Evolutionary conservation across 2,113 vertebrate species (phyloP), one percentile per base, ranked within the genome.

Genomic region (Gadus macrocephalus): DNA sequence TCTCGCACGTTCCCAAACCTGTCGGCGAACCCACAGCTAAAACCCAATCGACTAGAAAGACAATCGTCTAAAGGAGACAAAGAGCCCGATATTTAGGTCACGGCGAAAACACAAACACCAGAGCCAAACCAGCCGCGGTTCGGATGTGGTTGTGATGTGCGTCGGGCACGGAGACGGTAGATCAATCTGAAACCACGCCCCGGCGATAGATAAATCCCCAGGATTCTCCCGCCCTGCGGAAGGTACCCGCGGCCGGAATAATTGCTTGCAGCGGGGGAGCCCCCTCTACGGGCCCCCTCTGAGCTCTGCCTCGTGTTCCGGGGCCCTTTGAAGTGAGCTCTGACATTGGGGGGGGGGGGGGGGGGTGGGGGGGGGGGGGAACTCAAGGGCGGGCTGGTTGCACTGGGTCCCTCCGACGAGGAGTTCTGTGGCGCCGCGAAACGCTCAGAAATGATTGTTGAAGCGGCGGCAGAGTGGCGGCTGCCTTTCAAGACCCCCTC

Each of bases 191-290:
- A 81, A 42, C 84, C 74, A 75, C 64, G 76, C 74, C 70, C 68
- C 38, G 20, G 67, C 70, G 73, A 79, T 81, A 11, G 38, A 78
- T 68, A 79, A 79, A 86, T 81, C 78, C 64, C 56, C 75, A 74
- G 82, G 70, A 82, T 79, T 86, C 79, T 83, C 77, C 81, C 38
- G 6, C 38, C 38, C 38, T 11, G 79, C 79, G 73, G 81, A 81
- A 83, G 69, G 38, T 42, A 76, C 68, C 62, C 73, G 65, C 35
- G 78, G 78, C 81, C 67, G 56, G 79, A 87, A 84, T 88, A 87
- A 89, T 87, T 85, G 84, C 86, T 88, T 86, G 77, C 83, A 86
- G 83, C 82, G 70, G 81, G 70, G 81, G 84, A 87, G 86, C 68
- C 85, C 85, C 25, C 25, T 88, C 86, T 53, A 67, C 17, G 86